Evolutionary conservation across 2,797 vertebrate species (phyloP), one percentile per base, ranked within the genome.

Genomic region (Danio jaintianensis): DNA sequence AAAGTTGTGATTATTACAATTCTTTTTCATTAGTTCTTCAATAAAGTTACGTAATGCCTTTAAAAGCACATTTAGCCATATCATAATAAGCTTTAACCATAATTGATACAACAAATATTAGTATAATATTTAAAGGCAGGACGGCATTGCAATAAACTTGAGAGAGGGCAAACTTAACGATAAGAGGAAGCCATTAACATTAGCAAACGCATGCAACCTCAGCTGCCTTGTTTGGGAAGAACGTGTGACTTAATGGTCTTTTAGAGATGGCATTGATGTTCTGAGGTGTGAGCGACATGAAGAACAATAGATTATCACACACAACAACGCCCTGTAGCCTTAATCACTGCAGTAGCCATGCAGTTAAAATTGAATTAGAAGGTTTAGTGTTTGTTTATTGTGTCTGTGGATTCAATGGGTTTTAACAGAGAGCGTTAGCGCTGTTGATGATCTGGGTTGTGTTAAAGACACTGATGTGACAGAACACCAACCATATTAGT

Each of bases 401-500:
- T 8, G 40, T 20, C 7, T 58, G 52, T 69, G n/a, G 40, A 45
- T 66, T 76, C 45, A 59, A 29, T 59, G 45, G 18, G 20, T 15
- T 58, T 77, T 29, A 50, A 73, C 45, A 36, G 45, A 16, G 20
- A 29, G 42, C 62, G 29, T 62, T 75, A 62, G 64, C 48, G n/a
- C 70, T 62, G 58, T 78, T 67, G 55, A 59, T 50, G 55, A 18
- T 50, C 67, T 61, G 36, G 36, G 48, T 52, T 63, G 36, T 38
- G 36, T 55, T 45, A 11, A 62, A 50, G 29, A 62, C 58, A 18
- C n/a, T 63, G 58, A 50, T 10, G 43, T 62, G 53, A 59, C 16
- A 56, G 13, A 55, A 50, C 76, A 61, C 67, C 8, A 29, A 61
- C 22, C 55, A 58, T 68, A 52, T 78, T 70, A 50, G 43, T 70